Base-by-base conservation (phyloP, 2,113 vertebrate species). In the Orientallactaga bullata region DNA sequence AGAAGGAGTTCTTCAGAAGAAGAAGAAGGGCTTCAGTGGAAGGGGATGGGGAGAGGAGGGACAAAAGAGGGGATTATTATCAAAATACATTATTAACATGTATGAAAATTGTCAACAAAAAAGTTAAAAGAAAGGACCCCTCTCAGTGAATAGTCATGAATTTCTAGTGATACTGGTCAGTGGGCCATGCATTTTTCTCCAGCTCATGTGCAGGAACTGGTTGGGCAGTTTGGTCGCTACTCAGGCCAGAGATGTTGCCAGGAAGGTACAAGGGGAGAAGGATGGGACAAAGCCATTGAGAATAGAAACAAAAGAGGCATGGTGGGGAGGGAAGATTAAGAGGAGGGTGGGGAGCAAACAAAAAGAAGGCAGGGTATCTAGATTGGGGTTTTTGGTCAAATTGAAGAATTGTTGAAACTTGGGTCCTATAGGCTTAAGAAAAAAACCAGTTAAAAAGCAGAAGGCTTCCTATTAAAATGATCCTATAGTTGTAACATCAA, bases 391-490 rank as follows among this genome's bases (percentile, higher is more conserved):
- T 83, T 37, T 76, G 39, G 82, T 79, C 58, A 83, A 24, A 32
- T 20, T 79, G 68, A 91, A 82, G 39, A 79, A 51, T 69, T 81
- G 66, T 55, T 94, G 60, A 47, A 69, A 60, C 89, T 88, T 58
- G n/a, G 39, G 39, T 77, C 55, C 76, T 47, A 0, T 35, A 65
- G 39, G 85, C 6, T 55, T 74, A 63, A 35, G 55, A 85, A 24
- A n/a, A 66, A 26, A 88, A 30, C 55, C 58, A 61, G 11, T 16
- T 77, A 55, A 74, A 89, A 23, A 79, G 4, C 72, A 21, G 20
- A 20, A 83, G 13, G n/a, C 23, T 95, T 86, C 66, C 76, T 79
- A 92, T 92, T 89, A 76, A 83, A 85, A 78, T 78, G 16, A 28
- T 39, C 18, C 42, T 61, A 1, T 51, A 55, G 30, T 88, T 87